Evolutionary conservation across 2,797 vertebrate genomes (phyloP).

Genomic region (Phataginus tetradactyla): DNA sequence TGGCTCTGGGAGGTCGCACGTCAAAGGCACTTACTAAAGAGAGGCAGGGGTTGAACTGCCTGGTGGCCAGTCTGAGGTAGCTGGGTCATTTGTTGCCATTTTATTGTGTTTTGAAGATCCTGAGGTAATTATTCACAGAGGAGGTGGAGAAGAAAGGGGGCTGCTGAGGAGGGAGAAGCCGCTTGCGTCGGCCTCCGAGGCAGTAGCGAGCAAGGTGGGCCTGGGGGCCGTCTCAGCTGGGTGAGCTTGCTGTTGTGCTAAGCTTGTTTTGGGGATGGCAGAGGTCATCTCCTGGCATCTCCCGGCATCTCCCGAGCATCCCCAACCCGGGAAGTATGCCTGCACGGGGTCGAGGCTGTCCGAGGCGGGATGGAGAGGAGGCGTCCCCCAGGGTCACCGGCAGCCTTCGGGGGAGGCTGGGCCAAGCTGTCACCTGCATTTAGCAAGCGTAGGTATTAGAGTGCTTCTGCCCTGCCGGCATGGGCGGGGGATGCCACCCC

Average conservation of each 20-base stretch:
- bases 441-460: neutral
- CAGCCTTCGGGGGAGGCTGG: rapidly evolving
- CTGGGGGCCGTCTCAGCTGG: neutral
- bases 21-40: neutral
- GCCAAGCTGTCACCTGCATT: neutral
- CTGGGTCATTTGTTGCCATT: neutral
- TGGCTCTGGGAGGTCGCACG: neutral
- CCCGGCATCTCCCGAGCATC: neutral
- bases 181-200: neutral
- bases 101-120: neutral
- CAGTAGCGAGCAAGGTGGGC: neutral
- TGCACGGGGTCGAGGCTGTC: rapidly evolving
- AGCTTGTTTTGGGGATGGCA: neutral
- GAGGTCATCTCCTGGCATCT: neutral
- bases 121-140: neutral
- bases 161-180: neutral
- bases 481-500: neutral
- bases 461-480: neutral
- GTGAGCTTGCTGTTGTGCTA: neutral
- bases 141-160: too few relatives aligned
- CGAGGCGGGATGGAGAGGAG: neutral
- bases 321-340: rapidly evolving
- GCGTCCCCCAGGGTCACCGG: neutral
- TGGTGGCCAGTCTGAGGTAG: rapidly evolving
- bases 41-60: neutral